Evolutionary conservation across 23 tunicate species (phyloP), one percentile per base, ranked within the genome.

Genomic region (Pegea sp.): DNA sequence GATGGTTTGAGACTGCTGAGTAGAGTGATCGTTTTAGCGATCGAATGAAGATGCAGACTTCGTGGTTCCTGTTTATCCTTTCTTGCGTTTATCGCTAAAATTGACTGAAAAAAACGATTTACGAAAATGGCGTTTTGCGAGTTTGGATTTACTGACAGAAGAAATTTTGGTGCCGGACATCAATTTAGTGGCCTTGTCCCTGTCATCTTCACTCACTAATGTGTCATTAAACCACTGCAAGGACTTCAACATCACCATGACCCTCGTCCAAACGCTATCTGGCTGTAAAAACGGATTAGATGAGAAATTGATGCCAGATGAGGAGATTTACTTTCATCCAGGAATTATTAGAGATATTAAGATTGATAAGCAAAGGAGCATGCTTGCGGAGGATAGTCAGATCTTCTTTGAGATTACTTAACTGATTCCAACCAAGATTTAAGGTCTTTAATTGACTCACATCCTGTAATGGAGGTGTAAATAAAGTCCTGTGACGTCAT

Each of bases 291-390:
- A 3, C 43, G 48, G 29, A 42, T n/a, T n/a, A n/a, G n/a, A n/a
- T n/a, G n/a, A n/a, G n/a, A n/a, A n/a, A n/a, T n/a, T n/a, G n/a
- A n/a, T n/a, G n/a, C n/a, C n/a, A n/a, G n/a, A n/a, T n/a, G n/a
- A n/a, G n/a, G n/a, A n/a, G n/a, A n/a, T n/a, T n/a, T n/a, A 74
- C 84, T 69, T 84, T 84, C 4, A 73, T 84, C 95, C 95, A 84
- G 4, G 95, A 84, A 48, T 84, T 84, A 61, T 68, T 81, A 30
- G 76, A 51, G 22, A 84, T 43, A 48, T 73, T 76, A 31, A 84
- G 84, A 8, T 64, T 63, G 13, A 59, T 66, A 1, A 84, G 57
- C 31, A 56, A 30, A 4, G 95, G 71, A 16, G 86, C 53, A 42
- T 84, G 95, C 46, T 84, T 84, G 34, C 84, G 30, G 25, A 84